phyloP scores from a whole-genome alignment of 2,888 invertebrate species.

The Protophormia terraenovae region DNA sequence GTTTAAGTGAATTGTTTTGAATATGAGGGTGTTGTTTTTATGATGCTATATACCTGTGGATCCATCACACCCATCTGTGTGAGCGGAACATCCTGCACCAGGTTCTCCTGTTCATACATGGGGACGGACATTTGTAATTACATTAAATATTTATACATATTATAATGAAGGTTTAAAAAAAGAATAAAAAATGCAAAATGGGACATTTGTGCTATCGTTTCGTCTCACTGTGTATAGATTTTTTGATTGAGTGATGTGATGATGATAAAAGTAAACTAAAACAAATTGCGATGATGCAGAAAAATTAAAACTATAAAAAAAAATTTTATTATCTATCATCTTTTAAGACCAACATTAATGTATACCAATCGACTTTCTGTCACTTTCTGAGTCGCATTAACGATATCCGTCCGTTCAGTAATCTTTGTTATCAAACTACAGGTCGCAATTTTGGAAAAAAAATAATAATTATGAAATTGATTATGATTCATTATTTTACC shows the following conservation, averaged over 20 bases:
- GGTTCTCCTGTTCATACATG: slow-evolving; percentile 84
- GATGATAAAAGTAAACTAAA: neutral
- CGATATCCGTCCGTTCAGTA: no score
- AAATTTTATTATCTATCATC: neutral
- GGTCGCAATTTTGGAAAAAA: no score
- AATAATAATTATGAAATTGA: no score
- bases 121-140: slow-evolving; percentile 58
- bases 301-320: neutral
- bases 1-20: neutral
- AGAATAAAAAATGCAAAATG: slow-evolving; percentile 21
- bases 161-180: slow-evolving; percentile 36
- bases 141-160: slow-evolving; percentile 60
- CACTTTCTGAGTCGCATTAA: no score
- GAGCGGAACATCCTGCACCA: slow-evolving; percentile 94
- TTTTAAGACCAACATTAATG: no score
- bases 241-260: neutral
- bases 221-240: neutral
- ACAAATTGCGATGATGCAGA: neutral
- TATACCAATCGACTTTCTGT: no score
- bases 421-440: no score
- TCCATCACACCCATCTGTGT: slow-evolving; percentile 96
- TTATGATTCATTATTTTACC: no score
- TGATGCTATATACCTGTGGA: slow-evolving; percentile 87
- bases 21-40: slow-evolving; percentile 26
- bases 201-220: neutral